A percentile compares a stretch with the other conserved stretches of the same genome.
Conservation (phyloP, 2,888 invertebrate species). For the Drosophila picticornis region DNA sequence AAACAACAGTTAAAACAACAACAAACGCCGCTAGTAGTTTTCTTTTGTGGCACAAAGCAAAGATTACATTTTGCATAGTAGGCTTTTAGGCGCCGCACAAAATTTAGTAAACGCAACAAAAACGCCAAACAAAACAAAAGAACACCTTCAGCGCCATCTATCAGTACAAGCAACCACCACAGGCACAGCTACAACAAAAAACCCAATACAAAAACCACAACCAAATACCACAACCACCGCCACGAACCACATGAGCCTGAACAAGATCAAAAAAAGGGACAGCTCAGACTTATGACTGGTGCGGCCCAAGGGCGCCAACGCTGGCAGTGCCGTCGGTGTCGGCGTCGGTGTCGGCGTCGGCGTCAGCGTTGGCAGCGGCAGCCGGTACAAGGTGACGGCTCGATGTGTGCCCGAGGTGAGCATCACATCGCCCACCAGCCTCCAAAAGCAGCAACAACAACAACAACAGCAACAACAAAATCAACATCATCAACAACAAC, state of each 20-base stretch:
- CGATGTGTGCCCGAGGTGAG: slow-evolving; percentile 85
- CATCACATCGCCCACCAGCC: slow-evolving; percentile 83
- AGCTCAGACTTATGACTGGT: slow-evolving; percentile 85
- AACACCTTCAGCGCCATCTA: slow-evolving; percentile 49
- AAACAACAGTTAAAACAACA: slow-evolving; percentile 34
- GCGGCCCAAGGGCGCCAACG: slow-evolving; percentile 79
- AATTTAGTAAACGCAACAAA: slow-evolving; percentile 54
- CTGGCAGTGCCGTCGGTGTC: slow-evolving; percentile 71
- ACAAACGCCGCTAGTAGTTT: slow-evolving; percentile 66
- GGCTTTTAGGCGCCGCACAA: slow-evolving; percentile 74
- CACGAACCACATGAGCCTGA: slow-evolving; percentile 78
- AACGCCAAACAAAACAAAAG: slow-evolving; percentile 31
- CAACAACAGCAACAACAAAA: slow-evolving; percentile 34
- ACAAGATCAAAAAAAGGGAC: slow-evolving; percentile 85
- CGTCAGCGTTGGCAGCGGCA: slow-evolving; percentile 81
- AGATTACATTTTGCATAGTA: slow-evolving; percentile 70
- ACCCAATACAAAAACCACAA: slow-evolving; percentile 1
- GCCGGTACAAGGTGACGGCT: slow-evolving; percentile 84
- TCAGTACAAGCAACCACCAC: slow-evolving; percentile 66
- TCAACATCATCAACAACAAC: slow-evolving; percentile 47
- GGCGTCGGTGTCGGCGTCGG: slow-evolving; percentile 70
- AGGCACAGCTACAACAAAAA: slow-evolving; percentile 38
- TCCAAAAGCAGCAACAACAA: slow-evolving; percentile 32
- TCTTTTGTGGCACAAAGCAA: slow-evolving; percentile 67
- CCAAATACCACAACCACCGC: slow-evolving; percentile 41